These are phyloP conservation scores for Dorcus hopei DNA, from an alignment of 2,888 invertebrate species.

Conservation along the genomic window DNA sequence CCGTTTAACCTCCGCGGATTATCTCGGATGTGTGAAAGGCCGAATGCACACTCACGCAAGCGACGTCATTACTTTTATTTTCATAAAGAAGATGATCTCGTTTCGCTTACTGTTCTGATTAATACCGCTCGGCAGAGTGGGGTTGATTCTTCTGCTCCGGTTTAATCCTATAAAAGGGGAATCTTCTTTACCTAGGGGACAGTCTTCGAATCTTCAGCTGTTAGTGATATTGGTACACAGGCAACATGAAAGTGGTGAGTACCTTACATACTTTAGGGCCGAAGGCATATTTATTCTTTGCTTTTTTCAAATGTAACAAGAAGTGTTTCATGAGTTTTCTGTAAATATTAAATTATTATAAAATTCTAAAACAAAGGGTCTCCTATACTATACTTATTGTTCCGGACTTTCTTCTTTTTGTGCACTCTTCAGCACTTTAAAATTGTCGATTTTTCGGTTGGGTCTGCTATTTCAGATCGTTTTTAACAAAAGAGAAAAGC, in stretches of 20 bases:
- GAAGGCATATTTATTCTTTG: too few relatives aligned
- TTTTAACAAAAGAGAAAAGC: too few relatives aligned
- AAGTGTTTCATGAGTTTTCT: too few relatives aligned
- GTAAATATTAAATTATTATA: too few relatives aligned
- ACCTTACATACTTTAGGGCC: not conserved
- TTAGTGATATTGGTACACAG: constrained; percentile 21
- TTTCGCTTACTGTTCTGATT: constrained; percentile 39
- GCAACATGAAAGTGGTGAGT: constrained; percentile 34
- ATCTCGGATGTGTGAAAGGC: constrained; percentile 8
- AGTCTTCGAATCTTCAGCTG: constrained; percentile 21
- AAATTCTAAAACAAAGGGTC: too few relatives aligned
- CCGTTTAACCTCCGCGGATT: too few relatives aligned
- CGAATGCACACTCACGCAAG: not conserved
- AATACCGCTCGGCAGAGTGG: constrained; percentile 34
- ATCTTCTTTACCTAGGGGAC: constrained; percentile 30
- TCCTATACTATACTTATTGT: too few relatives aligned
- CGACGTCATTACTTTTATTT: constrained; percentile 32
- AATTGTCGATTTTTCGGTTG: too few relatives aligned
- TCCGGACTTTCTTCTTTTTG: too few relatives aligned
- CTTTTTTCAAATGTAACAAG: too few relatives aligned
- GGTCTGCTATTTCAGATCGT: too few relatives aligned
- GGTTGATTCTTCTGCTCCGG: constrained; percentile 34
- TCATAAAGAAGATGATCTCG: constrained; percentile 40
- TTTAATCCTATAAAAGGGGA: constrained; percentile 40
- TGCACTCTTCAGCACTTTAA: too few relatives aligned